Evolutionary conservation across 2,888 invertebrate genomes (phyloP).

Genomic region (Scaptomyza flava): DNA sequence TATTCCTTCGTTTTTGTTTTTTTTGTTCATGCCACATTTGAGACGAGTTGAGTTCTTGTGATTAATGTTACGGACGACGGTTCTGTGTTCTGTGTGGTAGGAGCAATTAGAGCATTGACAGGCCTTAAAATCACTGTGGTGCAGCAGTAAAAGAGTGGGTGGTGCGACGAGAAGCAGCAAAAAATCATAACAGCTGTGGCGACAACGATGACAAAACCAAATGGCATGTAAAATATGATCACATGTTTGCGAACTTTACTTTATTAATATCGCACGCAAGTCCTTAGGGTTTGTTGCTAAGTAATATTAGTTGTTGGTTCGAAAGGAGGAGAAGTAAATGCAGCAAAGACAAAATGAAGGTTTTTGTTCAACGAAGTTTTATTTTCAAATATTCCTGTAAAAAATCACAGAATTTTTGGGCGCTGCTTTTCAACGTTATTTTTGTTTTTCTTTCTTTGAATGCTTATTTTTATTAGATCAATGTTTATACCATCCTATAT

Average conservation of each 20-base stretch:
- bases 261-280: constrained; percentile 6
- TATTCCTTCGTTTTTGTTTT: constrained; percentile 13
- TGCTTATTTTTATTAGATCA: too few relatives aligned
- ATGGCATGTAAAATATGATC: constrained; percentile 79
- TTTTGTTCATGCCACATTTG: constrained; percentile 45
- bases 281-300: constrained; percentile 8
- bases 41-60: constrained; percentile 68
- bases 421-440: too few relatives aligned
- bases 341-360: background rate
- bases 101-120: constrained; percentile 78
- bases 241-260: constrained; percentile 40
- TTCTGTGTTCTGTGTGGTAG: constrained; percentile 61
- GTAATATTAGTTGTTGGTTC: constrained; percentile 7
- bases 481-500: background rate
- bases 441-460: too few relatives aligned
- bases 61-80: constrained; percentile 66
- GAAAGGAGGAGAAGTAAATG: background rate
- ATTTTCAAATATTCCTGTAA: too few relatives aligned
- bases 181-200: constrained; percentile 65
- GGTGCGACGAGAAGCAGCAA: background rate
- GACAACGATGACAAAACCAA: constrained; percentile 61
- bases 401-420: too few relatives aligned
- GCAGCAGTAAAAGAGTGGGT: background rate
- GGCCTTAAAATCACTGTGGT: constrained; percentile 51
- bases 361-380: too few relatives aligned